Conservation (phyloP, 2,113 vertebrate species). For the Gambusia holbrooki region DNA sequence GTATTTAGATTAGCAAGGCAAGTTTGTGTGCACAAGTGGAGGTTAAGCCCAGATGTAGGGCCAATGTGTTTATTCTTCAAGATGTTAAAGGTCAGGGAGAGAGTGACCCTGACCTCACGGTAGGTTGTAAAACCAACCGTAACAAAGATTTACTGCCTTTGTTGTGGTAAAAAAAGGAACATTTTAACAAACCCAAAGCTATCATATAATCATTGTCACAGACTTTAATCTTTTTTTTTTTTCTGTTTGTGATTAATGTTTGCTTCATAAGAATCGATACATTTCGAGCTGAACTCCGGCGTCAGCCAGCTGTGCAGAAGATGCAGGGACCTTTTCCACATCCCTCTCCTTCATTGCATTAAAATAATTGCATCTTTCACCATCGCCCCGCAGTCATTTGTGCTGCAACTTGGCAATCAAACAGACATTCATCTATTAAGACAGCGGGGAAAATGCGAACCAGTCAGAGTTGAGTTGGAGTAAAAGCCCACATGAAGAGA, state of each 20-base stretch:
- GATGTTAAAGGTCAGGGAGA: slow-evolving; percentile 55
- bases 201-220: not conserved
- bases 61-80: slow-evolving; percentile 36
- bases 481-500: slow-evolving; percentile 18
- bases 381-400: not conserved
- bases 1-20: not conserved
- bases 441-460: not conserved
- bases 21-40: not conserved
- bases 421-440: not conserved
- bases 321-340: not conserved
- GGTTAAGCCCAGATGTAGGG: slow-evolving; percentile 57
- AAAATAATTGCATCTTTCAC: not conserved
- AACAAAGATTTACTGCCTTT: too few relatives aligned
- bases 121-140: too few relatives aligned
- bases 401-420: not conserved
- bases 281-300: not conserved
- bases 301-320: not conserved
- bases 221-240: not conserved
- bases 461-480: not conserved
- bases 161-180: too few relatives aligned
- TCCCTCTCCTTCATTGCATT: not conserved
- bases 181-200: not conserved
- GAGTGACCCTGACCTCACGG: slow-evolving; percentile 2
- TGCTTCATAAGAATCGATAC: not conserved
- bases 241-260: too few relatives aligned